Evolutionary conservation across 92 coral and sea anemone genomes (phyloP).

Genomic region (Epizoanthus rinbou): DNA sequence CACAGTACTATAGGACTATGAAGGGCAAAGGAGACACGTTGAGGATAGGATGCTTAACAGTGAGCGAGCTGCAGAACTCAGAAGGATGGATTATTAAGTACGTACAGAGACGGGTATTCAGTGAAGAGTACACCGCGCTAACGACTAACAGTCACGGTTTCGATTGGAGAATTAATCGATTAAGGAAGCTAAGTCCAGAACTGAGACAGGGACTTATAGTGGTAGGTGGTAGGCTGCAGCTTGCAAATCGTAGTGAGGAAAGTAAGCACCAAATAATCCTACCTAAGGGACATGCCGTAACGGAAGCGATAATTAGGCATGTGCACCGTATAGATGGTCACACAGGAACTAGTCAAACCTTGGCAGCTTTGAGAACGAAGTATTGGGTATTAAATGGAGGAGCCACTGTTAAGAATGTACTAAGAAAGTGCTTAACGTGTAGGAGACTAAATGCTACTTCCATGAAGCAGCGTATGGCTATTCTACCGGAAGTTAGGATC

Average conservation of each 20-base stretch:
- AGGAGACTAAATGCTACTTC: too few species aligned
- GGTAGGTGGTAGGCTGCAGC: too few species aligned
- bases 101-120: background rate
- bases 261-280: too few species aligned
- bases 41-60: too few species aligned
- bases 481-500: background rate
- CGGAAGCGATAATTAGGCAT: too few species aligned
- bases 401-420: background rate
- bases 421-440: conserved; percentile 2
- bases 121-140: background rate
- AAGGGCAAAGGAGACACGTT: too few species aligned
- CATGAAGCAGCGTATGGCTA: too few species aligned
- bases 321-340: background rate
- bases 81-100: too few species aligned
- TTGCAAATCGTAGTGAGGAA: too few species aligned
- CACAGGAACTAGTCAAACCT: background rate
- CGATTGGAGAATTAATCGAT: background rate
- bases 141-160: background rate
- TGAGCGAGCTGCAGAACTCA: too few species aligned
- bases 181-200: background rate
- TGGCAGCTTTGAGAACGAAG: background rate
- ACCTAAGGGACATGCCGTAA: too few species aligned
- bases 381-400: background rate
- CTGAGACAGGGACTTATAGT: background rate
- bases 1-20: too few species aligned